Evolutionary conservation across 1,140 invertebrate genomes (phyloP), one percentile per base, ranked within the genome.

Genomic region (Sarcophaga peregrina): DNA sequence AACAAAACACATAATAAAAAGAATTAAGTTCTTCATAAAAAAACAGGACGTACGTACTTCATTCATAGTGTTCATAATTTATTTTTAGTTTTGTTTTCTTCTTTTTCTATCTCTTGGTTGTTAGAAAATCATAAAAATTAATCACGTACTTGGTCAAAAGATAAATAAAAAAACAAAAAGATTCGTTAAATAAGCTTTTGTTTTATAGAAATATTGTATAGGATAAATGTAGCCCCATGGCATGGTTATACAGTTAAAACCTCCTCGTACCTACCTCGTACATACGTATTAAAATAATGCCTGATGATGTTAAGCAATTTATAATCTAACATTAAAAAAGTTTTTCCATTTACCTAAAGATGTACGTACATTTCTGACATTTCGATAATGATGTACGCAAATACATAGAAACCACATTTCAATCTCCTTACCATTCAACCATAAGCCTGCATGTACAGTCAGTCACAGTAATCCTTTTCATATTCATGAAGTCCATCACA

Each of bases 271-370:
- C 1, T 37, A 37, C 25, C 4, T 1, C 25, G 25, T 37, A 4
- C 25, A 37, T 37, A 37, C 25, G 25, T 37, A 37, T 37, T 37
- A 37, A 37, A 37, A 37, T 37, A 37, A 37, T 37, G 25, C 25
- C 25, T 37, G 25, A 4, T 37, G 25, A 37, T 37, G 25, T 37
- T 37, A 1, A 37, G 25, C 25, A 37, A 37, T 37, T 1, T 37
- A 37, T 37, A 37, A 37, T n/a, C n/a, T 4, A 37, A 68, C 2
- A 68, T 68, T 68, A 68, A 68, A 37, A 37, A 68, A 68, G 6
- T 68, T 68, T 68, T 68, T 68, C 62, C 62, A 68, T 68, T 68
- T 68, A 68, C 62, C 8, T n/a, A 58, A n/a, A 58, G 54, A 58
- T 15, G 54, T 20, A 58, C n/a, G 54, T 20, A 68, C 9, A 68